Conservation (phyloP, 2,113 vertebrate genomes). For the Formicarius rufipectus region DNA sequence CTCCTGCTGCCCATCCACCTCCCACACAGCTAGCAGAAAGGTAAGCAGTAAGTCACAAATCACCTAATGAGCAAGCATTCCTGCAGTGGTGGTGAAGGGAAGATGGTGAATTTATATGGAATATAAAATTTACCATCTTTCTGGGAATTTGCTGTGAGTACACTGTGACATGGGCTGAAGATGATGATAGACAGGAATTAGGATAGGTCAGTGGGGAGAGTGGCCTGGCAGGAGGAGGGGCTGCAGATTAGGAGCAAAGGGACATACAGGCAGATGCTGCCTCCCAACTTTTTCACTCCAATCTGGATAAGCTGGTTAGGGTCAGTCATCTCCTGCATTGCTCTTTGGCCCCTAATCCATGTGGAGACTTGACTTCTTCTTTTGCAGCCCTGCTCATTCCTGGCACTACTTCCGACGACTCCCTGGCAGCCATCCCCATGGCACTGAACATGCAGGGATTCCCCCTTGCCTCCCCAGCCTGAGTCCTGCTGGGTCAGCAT, state of each 20-base stretch:
- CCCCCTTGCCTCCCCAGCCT: neutral
- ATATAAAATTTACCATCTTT: neutral
- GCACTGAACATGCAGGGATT: neutral
- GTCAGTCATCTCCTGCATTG: neutral
- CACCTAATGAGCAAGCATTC: neutral
- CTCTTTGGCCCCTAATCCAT: neutral
- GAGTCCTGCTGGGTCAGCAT: accelerated
- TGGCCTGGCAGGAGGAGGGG: neutral
- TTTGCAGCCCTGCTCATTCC: neutral
- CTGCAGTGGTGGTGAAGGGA: neutral
- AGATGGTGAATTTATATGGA: neutral
- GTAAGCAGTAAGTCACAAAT: neutral
- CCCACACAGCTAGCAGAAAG: neutral
- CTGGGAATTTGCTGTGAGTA: neutral
- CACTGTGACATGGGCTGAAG: neutral
- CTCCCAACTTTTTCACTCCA: neutral
- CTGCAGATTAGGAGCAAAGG: neutral
- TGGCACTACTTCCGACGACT: neutral
- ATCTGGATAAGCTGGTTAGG: neutral
- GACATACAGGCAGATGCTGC: neutral
- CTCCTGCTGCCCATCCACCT: neutral
- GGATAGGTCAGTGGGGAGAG: neutral
- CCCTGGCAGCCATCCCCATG: accelerated
- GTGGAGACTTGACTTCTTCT: neutral
- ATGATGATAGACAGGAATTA: neutral